phyloP scores from a whole-genome alignment of 2,113 vertebrate genomes.

The Eira barbara region DNA sequence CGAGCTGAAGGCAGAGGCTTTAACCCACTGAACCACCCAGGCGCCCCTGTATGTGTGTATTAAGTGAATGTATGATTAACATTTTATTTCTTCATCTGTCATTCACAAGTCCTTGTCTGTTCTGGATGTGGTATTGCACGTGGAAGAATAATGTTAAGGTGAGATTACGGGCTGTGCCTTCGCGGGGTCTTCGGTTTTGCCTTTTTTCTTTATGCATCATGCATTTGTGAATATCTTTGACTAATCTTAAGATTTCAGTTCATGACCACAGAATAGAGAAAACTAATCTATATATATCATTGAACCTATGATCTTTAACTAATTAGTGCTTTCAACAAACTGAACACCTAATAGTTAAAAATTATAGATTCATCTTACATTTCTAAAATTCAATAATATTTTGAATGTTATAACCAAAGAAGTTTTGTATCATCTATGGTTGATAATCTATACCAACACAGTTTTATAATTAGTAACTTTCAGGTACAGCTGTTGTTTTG shows the following conservation, averaged over 20 bases:
- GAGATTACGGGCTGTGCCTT: background rate
- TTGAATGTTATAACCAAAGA: background rate
- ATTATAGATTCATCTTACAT: background rate
- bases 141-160: background rate
- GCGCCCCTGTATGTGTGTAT: background rate
- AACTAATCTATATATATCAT: background rate
- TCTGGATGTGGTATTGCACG: accelerated
- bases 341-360: background rate
- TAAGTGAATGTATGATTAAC: background rate
- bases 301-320: background rate
- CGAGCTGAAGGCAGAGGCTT: too few relatives aligned
- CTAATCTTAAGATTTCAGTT: background rate
- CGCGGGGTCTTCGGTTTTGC: background rate
- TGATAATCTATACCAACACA: background rate
- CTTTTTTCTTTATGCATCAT: background rate
- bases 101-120: background rate
- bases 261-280: background rate
- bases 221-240: background rate
- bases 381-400: background rate
- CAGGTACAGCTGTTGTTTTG: background rate
- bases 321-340: background rate
- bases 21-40: too few relatives aligned
- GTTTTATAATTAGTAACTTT: background rate
- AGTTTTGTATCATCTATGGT: background rate
- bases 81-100: background rate